Base-by-base conservation (phyloP, 2,888 invertebrate genomes). In the Acleris holmiana region DNA sequence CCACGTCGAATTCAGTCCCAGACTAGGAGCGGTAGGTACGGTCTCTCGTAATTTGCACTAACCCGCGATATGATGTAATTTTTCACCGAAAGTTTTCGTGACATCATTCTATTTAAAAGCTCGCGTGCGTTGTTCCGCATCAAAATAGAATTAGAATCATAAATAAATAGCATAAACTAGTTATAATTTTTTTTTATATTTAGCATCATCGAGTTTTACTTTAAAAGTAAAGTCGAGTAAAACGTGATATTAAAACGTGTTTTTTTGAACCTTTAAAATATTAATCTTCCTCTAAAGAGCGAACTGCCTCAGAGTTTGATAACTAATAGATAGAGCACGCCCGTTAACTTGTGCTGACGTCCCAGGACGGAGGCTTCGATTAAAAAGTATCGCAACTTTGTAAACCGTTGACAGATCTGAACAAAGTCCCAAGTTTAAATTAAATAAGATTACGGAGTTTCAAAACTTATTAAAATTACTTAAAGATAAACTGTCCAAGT, bases 331-430 rank as follows among this genome's bases (percentile, higher is more conserved):
- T 63, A 63, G 57, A 40, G 47, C 57, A 63, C 63, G 51, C 47
- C 19, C 57, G 46, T 51, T 51, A 53, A 58, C 56, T 57, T 18
- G 44, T 25, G 40, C 13, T 35, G 46, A 18, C 57, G n/a, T 46
- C 47, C 25, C 54, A 41, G 49, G 25, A 44, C 21, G 23, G 17
- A 55, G n/a, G 23, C 17, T 54, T 48, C 19, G 64, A 64, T 64
- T 54, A 48, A 59, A 61, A 64, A 54, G 55, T n/a, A 49, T 49
- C 35, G 19, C 13, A 59, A 64, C 48, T 63, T 63, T 8, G n/a
- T 13, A 41, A 63, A 63, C 40, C n/a, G 63, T 47, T 63, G 63
- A 63, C 63, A 63, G 59, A 35, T 54, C 48, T 10, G 23, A 48
- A 48, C 21, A 13, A 48, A 47, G 53, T 41, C 17, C 47, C 47